Percentiles rank a stretch among this genome's conserved stretches.
These are phyloP conservation scores for Myotis myotis DNA, from an alignment of 2,797 vertebrate species.

Conservation along the genomic window DNA sequence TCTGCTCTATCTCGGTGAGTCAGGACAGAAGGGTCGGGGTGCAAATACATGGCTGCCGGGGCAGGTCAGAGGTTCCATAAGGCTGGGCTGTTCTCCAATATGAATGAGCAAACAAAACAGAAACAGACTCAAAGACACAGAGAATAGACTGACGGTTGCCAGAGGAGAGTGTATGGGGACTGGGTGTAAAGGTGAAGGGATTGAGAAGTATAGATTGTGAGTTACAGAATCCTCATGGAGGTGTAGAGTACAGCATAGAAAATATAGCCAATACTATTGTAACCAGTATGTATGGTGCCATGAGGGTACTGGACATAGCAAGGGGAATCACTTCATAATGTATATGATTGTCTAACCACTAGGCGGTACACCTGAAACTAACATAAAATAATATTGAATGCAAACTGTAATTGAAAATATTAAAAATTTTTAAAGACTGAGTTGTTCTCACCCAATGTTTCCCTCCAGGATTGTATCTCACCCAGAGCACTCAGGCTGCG, in stretches of 20 bases:
- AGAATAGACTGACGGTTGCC: not conserved
- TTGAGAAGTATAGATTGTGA: not conserved
- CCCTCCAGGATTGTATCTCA: not conserved
- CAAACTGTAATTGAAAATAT: not conserved
- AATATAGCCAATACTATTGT: not conserved
- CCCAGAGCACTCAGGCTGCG: not conserved
- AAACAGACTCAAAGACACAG: not conserved
- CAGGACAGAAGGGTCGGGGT: fast-evolving
- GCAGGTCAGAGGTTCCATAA: fast-evolving
- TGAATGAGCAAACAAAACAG: not conserved
- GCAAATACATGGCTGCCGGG: fast-evolving
- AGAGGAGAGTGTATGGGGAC: not conserved
- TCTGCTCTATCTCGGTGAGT: not conserved
- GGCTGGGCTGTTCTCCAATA: not conserved
- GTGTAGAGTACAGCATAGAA: not conserved
- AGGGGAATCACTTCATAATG: not conserved
- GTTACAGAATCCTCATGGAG: not conserved
- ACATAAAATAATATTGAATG: not conserved
- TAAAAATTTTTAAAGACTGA: not conserved
- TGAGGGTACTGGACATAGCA: not conserved
- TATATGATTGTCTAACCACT: not conserved
- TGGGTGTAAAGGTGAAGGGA: not conserved
- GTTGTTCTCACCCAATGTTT: not conserved
- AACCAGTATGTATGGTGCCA: not conserved
- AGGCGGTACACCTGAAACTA: not conserved